phyloP scores from a whole-genome alignment of 2,888 invertebrate genomes.

The Troides oblongomaculatus region DNA sequence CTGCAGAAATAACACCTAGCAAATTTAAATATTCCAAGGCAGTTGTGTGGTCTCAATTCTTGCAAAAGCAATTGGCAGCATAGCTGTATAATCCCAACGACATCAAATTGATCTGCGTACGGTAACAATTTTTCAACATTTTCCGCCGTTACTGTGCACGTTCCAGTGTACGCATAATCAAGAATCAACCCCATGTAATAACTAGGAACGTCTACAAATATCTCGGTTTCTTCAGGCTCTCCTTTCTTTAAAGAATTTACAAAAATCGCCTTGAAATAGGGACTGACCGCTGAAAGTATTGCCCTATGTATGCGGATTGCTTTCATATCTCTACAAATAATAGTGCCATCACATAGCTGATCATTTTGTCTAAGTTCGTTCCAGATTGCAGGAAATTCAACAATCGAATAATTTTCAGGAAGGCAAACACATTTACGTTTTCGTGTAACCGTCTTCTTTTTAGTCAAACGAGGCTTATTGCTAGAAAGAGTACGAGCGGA shows the following conservation, averaged over 20 bases:
- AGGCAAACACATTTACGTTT: conserved; percentile 82
- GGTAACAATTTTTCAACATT: conserved; percentile 86
- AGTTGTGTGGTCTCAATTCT: conserved; percentile 83
- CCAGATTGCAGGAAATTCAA: conserved; percentile 84
- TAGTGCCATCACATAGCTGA: conserved; percentile 85
- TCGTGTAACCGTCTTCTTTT: conserved; percentile 66
- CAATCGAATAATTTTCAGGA: conserved; percentile 79
- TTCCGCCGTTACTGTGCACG: conserved; percentile 81
- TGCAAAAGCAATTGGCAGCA: conserved; percentile 84
- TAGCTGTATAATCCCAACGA: conserved; percentile 84
- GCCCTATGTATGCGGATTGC: conserved; percentile 84
- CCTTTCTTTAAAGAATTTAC: conserved; percentile 83
- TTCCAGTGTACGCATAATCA: conserved; percentile 87
- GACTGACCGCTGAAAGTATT: conserved; percentile 85
- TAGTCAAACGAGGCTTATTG: conserved; percentile 67
- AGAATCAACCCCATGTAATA: conserved; percentile 83
- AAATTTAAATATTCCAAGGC: conserved; percentile 85
- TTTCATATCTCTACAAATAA: conserved; percentile 82
- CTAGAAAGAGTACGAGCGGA: conserved; percentile 71
- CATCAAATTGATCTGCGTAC: conserved; percentile 86
- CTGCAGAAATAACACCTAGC: conserved; percentile 85
- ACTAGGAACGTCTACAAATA: conserved; percentile 80
- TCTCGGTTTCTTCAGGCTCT: conserved; percentile 80
- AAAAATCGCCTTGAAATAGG: conserved; percentile 86
- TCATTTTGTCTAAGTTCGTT: conserved; percentile 83